Evolutionary conservation across 1,140 invertebrate genomes (phyloP).

Genomic region (Fopius arisanus): DNA sequence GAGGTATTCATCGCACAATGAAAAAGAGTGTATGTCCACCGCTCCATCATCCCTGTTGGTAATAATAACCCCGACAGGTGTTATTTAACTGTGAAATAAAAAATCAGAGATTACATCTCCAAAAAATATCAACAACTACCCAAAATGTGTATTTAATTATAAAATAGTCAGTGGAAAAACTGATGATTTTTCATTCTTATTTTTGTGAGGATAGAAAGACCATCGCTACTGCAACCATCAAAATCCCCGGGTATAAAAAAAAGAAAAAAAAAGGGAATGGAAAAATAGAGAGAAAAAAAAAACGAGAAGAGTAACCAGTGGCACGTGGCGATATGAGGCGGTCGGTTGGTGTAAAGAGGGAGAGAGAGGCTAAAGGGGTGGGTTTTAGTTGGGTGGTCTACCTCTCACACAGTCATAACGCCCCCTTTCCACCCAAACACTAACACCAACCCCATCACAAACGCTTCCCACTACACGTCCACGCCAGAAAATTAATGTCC

Average conservation of each 20-base stretch:
- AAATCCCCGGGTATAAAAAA: slow-evolving; percentile 49
- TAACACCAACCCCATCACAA: slow-evolving; percentile 14
- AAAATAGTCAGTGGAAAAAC: no score
- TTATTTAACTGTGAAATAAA: no score
- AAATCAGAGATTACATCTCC: no score
- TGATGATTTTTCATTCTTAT: no score
- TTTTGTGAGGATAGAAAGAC: not conserved
- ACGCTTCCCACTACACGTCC: slow-evolving; percentile 60
- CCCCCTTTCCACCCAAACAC: not conserved
- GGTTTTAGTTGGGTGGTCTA: slow-evolving; percentile 6
- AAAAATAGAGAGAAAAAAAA: slow-evolving; percentile 30
- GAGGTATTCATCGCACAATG: not conserved
- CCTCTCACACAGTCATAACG: slow-evolving; percentile 4
- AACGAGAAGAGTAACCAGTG: slow-evolving; percentile 20
- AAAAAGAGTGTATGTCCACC: not conserved
- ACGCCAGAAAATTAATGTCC: slow-evolving; percentile 66
- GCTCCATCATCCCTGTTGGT: not conserved
- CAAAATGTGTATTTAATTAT: no score
- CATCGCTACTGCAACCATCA: slow-evolving; percentile 52
- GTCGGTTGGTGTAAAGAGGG: slow-evolving; percentile 28
- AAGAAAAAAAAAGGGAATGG: slow-evolving; percentile 36
- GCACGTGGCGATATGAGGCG: slow-evolving; percentile 25
- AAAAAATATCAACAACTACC: no score
- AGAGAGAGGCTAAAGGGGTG: slow-evolving; percentile 30
- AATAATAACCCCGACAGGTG: not conserved